Evolutionary conservation across 2,797 vertebrate species (phyloP), one percentile per base, ranked within the genome.

Genomic region (Moxostoma hubbsi): DNA sequence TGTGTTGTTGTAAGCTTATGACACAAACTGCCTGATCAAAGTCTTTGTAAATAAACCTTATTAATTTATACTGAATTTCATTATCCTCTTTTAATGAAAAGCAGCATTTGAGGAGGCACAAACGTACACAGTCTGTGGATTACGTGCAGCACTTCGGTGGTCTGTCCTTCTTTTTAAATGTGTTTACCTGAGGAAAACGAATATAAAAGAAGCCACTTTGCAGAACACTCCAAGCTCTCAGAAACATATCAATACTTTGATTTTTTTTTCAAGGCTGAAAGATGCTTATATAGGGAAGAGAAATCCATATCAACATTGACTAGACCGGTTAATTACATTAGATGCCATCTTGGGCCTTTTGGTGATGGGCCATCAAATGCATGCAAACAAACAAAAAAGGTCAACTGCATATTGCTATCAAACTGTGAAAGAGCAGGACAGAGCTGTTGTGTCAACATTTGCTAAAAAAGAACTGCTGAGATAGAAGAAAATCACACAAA

Each of bases 251-350:
- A 91, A 94, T 93, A 91, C 88, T 90, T 90, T 89, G 75, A 82
- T 76, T 86, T 77, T 81, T 81, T 67, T 70, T 76, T 57, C 79
- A 88, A 88, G 81, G 70, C 64, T 74, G 87, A 87, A 87, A 89
- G 86, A 89, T 70, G 89, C 81, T 84, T 73, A 84, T 87, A 89
- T 87, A 2, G 86, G 82, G 75, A 68, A 47, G 54, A 78, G 69
- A 78, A 84, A 92, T 89, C 86, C 81, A 88, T 89, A 89, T 89
- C 84, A 87, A 91, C 91, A 90, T 86, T 80, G 86, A 74, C 73
- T 85, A 88, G 89, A 90, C 89, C 88, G 87, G 88, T 91, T 94
- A 91, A 94, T 94, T 93, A 92, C 89, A 92, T 94, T 93, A 93
- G 79, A 82, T 73, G 72, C 78, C 89, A 81, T 89, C 88, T 87